A percentile compares a stretch with the other conserved stretches of the same genome.
These are phyloP conservation scores for Micromys minutus DNA, from an alignment of 2,113 vertebrate genomes.

Conservation along the genomic window DNA sequence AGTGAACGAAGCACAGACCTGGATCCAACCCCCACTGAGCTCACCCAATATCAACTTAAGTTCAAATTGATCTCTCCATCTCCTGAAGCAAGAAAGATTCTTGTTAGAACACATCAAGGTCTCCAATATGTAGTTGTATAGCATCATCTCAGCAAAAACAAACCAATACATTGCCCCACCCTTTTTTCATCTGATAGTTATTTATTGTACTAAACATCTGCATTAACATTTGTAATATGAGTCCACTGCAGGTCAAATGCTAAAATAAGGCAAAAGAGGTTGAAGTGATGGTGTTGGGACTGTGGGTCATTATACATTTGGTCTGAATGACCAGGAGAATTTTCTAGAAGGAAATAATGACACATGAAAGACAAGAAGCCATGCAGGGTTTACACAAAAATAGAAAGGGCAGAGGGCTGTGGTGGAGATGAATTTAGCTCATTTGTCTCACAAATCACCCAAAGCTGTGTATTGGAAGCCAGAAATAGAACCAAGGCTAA, in stretches of 20 bases:
- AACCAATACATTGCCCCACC: background rate
- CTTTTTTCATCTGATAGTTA: conserved; percentile 6
- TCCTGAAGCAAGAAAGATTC: background rate
- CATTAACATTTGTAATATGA: background rate
- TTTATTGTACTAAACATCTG: background rate
- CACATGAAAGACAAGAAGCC: background rate
- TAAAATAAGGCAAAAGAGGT: background rate
- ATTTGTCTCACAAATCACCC: conserved; percentile 18
- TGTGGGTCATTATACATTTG: background rate
- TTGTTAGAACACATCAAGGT: background rate
- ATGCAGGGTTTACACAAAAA: background rate
- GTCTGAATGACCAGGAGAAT: background rate
- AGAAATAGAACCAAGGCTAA: conserved; percentile 17
- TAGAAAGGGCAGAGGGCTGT: background rate
- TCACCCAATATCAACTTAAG: background rate
- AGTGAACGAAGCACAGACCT: background rate
- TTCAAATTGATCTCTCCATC: background rate
- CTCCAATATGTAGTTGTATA: background rate
- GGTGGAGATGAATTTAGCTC: background rate
- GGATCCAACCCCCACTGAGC: background rate
- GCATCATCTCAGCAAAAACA: background rate
- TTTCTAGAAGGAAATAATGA: background rate
- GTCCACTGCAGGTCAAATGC: background rate
- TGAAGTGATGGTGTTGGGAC: background rate
- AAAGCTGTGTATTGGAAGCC: background rate